Base-by-base conservation (phyloP, 1,140 invertebrate species). In the Hirudo medicinalis region DNA sequence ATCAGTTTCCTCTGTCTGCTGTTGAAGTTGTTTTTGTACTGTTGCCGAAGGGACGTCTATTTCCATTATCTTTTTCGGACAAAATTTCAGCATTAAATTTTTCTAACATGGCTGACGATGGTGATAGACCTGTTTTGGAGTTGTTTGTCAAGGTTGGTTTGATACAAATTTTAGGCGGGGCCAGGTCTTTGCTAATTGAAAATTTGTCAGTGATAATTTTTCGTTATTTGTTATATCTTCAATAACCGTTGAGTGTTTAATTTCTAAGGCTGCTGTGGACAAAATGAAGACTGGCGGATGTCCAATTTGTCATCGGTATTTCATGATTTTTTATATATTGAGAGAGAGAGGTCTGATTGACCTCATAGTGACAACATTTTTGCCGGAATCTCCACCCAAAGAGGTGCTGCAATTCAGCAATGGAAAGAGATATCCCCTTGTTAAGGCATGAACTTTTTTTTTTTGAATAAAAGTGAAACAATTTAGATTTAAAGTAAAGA, bases 271-370 rank as follows among this genome's bases (percentile, higher is more conserved):
- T 43, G 74, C 74, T 36, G 76, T 79, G 71, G 77, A 80, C 74
- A 78, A 76, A 36, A 76, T 78, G 72, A 76, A 76, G 29, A 80
- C 78, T 76, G 80, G 80, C 29, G 76, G 79, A 11, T 80, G 79
- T 75, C 79, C 79, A 22, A 77, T 80, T 49, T 80, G 79, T 70
- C 79, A 81, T 32, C 76, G 80, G 63, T 81, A 79, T 75, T 81
- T 80, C 73, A 79, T 81, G 78, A 76, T 79, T 25, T 78, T 79
- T 32, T 80, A 77, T 71, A 74, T 79, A 36, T 73, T 81, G 53
- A 76, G 78, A 27, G 78, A 81, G 72, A 76, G 76, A 40, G 76
- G 76, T 69, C 75, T 76, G 25, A 74, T 77, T 66, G 76, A 77
- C 74, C 78, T 81, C 70, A 76, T 77, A 66, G 80, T 81, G 11